Evolutionary conservation across 2,797 vertebrate genomes (phyloP).

Genomic region (Silurus lanzhouensis): DNA sequence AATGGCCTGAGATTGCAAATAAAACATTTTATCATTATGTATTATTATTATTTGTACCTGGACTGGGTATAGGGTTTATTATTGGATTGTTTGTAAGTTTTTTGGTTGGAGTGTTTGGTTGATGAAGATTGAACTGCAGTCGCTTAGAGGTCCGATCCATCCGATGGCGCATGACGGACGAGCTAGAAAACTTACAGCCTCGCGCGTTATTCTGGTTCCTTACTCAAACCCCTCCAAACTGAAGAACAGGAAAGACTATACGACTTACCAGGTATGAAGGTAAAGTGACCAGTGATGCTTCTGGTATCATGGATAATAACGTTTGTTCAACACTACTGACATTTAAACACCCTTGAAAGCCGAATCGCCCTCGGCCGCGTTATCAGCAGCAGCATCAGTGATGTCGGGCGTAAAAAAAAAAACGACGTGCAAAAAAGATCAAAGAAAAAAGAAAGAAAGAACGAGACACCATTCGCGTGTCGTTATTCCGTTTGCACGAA

Average conservation of each 20-base stretch:
- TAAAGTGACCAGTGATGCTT: background rate
- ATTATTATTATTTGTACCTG: no score
- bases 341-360: constrained; percentile 30
- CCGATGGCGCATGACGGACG: constrained; percentile 6
- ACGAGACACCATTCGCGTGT: background rate
- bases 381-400: background rate
- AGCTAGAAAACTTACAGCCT: constrained; percentile 1
- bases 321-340: constrained; percentile 27
- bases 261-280: background rate
- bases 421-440: background rate
- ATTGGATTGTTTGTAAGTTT: no score
- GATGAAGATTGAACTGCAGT: background rate
- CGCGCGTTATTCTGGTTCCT: background rate
- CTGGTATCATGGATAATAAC: background rate
- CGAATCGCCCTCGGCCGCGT: background rate
- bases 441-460: background rate
- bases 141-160: background rate
- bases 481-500: background rate
- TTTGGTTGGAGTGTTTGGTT: background rate
- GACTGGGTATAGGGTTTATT: no score
- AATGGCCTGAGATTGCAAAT: background rate
- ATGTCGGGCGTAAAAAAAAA: background rate
- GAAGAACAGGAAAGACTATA: background rate
- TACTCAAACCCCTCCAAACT: background rate
- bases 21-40: no score